Base-by-base conservation (phyloP, 2,113 vertebrate species). In the Oceanodroma tethys region DNA sequence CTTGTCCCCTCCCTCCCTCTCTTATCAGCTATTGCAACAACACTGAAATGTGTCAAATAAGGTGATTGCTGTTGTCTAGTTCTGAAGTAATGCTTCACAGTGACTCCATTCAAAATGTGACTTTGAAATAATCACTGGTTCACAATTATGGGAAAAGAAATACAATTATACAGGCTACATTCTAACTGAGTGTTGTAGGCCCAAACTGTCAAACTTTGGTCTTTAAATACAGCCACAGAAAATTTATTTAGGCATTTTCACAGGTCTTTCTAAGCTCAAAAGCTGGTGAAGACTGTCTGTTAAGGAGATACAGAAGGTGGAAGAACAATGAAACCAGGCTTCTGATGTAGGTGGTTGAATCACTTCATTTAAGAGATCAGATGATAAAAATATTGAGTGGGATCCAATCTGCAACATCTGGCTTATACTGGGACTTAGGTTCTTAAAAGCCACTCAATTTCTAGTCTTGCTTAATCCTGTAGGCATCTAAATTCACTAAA, bases 1-100 rank as follows among this genome's bases (percentile, higher is more conserved):
- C 30, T 90, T 0, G 0, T 56, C n/a, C 38, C 68, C 71, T 85
- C 70, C 87, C 78, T 95, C 47, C 74, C 25, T 47, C 79, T 89
- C 82, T 76, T 97, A 81, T 96, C 96, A 81, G 81, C 72, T 83
- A 92, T 93, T 94, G 79, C 82, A 93, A 94, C 85, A 88, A 48
- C 62, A 80, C 36, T 81, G 50, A 95, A 95, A 78, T 52, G 53
- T 93, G 95, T 97, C 88, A 93, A 66, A 27, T 55, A 66, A 36
- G 26, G 85, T 90, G 85, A 92, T 81, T 50, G 48, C 47, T 40
- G 67, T 72, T 53, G 55, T 80, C 40, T 32, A 19, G 48, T 66
- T 58, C 48, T 36, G 81, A 68, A 56, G 50, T 53, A 86, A 89
- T 29, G n/a, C 23, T 72, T 91, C 48, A 56, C 52, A 72, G 56